Base-by-base conservation (phyloP, 2,797 vertebrate genomes). In the Takifugu rubripes region DNA sequence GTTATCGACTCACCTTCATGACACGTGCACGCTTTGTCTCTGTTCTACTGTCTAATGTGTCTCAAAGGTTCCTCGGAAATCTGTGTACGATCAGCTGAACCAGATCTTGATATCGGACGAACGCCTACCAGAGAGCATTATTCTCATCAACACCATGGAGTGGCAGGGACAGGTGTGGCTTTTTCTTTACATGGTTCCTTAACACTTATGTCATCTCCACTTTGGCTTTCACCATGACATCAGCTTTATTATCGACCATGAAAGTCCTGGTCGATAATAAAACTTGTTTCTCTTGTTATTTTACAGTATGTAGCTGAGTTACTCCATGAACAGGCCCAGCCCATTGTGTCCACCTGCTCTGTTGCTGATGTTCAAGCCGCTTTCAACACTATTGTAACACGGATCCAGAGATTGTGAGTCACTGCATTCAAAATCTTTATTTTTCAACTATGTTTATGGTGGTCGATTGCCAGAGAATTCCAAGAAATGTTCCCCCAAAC, bases 321-420 rank as follows among this genome's bases (percentile, higher is more conserved):
- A 71, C 90, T 93, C 54, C 85, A 91, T 50, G 88, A 90, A 68
- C 89, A 92, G 68, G 57, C 59, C 69, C 92, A 92, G 85, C 91
- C 90, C 70, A 92, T 93, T 33, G 91, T 93, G 65, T 92, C 89
- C 66, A 92, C 91, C 42, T 91, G 89, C 82, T 92, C 91, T 25
- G 65, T 88, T 36, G 91, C 91, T 5, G 92, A 93, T 33, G 90
- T 93, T 57, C 92, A 92, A 64, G 91, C 91, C 26, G 91, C 91
- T 64, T 93, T 93, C 86, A 92, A 90, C 84, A 92, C 91, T 72
- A 92, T 93, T 56, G 90, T 93, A 15, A 91, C 91, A n/a, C 86
- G 92, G 59, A 92, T 93, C 72, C 92, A 93, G 88, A 90, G 91
- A 91, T 93, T 93, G 92, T 93, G 77, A 91, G 90, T 88, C 33